Evolutionary conservation across 1,140 invertebrate species (phyloP).

Genomic region (Lithobius niger): DNA sequence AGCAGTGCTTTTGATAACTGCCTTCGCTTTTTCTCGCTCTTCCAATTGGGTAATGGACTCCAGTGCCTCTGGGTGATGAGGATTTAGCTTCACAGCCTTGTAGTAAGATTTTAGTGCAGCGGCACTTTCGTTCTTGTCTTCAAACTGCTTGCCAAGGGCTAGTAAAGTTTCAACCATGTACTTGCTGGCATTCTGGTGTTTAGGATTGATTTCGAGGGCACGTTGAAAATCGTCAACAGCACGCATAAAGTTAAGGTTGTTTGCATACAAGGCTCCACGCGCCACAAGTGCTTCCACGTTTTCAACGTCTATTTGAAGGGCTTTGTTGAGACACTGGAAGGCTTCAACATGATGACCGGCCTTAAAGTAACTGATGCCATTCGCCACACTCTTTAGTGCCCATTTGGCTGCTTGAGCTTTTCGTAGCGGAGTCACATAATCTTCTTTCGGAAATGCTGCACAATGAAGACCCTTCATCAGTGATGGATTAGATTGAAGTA

Average conservation of each 20-base stretch:
- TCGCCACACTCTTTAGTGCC: conserved; percentile 79
- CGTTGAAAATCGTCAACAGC: conserved; percentile 89
- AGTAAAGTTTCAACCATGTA: conserved; percentile 87
- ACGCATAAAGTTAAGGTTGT: conserved; percentile 81
- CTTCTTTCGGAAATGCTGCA: conserved; percentile 40
- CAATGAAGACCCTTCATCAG: conserved; percentile 53
- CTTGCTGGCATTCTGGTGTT: conserved; percentile 84
- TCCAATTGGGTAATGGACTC: conserved; percentile 44
- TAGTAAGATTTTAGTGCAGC: conserved; percentile 71
- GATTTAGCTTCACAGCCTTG: conserved; percentile 61
- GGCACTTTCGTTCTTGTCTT: conserved; percentile 44
- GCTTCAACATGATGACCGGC: conserved; percentile 77
- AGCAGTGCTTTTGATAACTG: no score
- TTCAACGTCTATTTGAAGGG: conserved; percentile 73
- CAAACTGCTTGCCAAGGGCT: conserved; percentile 54
- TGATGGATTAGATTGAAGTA: conserved; percentile 52
- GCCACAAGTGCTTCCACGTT: conserved; percentile 92
- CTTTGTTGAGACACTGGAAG: conserved; percentile 88
- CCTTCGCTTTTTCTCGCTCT: not conserved
- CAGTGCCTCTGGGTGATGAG: conserved; percentile 68
- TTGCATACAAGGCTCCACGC: conserved; percentile 79
- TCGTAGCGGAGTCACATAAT: conserved; percentile 66
- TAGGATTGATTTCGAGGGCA: conserved; percentile 71
- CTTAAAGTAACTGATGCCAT: conserved; percentile 89
- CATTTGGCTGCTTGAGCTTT: conserved; percentile 80